Evolutionary conservation across 2,113 vertebrate species (phyloP).

Genomic region (Pterocles orientalis): DNA sequence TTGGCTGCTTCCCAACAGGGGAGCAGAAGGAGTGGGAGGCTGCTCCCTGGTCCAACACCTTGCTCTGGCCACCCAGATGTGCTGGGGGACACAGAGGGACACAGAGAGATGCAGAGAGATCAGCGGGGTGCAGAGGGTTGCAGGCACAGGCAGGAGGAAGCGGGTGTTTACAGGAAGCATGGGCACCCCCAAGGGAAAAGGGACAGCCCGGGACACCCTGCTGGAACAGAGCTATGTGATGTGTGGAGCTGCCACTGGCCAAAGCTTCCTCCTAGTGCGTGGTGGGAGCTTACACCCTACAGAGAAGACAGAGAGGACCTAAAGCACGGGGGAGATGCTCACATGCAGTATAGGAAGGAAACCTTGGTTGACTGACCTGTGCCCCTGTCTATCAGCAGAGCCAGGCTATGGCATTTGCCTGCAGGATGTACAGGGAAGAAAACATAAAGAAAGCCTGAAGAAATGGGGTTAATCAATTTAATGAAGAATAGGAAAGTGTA

Average conservation of each 20-base stretch:
- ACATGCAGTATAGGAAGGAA: background rate
- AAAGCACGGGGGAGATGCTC: background rate
- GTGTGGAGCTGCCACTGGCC: background rate
- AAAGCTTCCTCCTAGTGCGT: accelerated
- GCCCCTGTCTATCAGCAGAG: background rate
- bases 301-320: background rate
- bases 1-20: accelerated
- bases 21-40: background rate
- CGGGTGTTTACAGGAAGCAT: background rate
- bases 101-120: background rate
- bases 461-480: background rate
- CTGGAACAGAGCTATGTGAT: accelerated
- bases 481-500: background rate
- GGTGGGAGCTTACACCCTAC: background rate
- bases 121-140: background rate
- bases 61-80: background rate
- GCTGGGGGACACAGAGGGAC: background rate
- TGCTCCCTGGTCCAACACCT: background rate
- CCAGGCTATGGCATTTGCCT: background rate
- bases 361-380: background rate
- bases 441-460: background rate
- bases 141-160: background rate
- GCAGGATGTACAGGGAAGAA: background rate
- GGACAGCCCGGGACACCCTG: accelerated
- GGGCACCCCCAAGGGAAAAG: background rate